A percentile compares a stretch with the other conserved stretches of the same genome.
These are phyloP conservation scores for Oconnorella tubifera DNA, from an alignment of 2,888 invertebrate genomes.

Conservation along the genomic window DNA sequence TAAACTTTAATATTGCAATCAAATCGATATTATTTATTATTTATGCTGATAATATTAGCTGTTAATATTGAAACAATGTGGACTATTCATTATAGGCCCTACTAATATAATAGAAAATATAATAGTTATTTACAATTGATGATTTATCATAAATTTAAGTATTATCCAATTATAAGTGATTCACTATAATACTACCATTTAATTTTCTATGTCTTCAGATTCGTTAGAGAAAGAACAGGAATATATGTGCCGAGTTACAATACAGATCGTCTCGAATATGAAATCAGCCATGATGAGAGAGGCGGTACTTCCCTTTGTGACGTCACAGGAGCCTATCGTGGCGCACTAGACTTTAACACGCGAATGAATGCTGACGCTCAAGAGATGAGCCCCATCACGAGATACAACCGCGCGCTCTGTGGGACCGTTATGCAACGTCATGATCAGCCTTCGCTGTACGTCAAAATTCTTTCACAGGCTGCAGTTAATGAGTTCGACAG, in stretches of 20 bases:
- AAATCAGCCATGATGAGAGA: conserved; percentile 42
- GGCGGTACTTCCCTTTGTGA: conserved; percentile 43
- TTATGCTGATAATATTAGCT: too few species aligned
- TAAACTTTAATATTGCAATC: too few species aligned
- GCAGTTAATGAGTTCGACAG: not conserved
- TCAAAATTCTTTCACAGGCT: not conserved
- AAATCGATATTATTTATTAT: too few species aligned
- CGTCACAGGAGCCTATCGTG: conserved; percentile 42
- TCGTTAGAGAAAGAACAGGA: conserved; percentile 46
- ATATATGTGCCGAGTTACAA: conserved; percentile 51
- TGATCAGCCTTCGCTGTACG: conserved; percentile 24
- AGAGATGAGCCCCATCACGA: conserved; percentile 41
- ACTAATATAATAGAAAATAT: too few species aligned
- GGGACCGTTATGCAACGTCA: conserved; percentile 33
- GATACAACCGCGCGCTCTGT: conserved; percentile 40
- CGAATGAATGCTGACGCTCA: conserved; percentile 35
- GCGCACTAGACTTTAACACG: conserved; percentile 43
- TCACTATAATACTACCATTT: too few species aligned
- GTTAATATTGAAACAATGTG: too few species aligned
- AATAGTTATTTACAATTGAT: too few species aligned
- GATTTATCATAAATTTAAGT: too few species aligned
- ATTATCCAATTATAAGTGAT: too few species aligned
- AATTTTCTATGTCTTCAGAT: too few species aligned
- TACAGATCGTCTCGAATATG: conserved; percentile 44
- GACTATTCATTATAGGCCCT: too few species aligned